Evolutionary conservation across 1,140 invertebrate species (phyloP).

Genomic region (Ceratina australensis): DNA sequence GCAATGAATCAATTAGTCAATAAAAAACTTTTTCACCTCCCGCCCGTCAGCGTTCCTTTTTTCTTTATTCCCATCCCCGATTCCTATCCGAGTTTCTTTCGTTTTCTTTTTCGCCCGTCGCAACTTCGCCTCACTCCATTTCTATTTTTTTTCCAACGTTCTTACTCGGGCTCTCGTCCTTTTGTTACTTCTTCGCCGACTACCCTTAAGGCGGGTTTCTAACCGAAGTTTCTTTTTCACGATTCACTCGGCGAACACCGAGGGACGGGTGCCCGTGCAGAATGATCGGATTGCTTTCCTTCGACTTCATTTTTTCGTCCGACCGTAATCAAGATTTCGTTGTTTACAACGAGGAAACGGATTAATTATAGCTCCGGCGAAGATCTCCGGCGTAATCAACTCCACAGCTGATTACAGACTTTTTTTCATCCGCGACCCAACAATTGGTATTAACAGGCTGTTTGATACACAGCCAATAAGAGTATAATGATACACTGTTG

Average conservation of each 20-base stretch:
- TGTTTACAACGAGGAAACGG: too few species aligned
- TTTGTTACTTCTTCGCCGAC: slow-evolving; percentile 3
- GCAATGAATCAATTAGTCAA: slow-evolving; percentile 43
- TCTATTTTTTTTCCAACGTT: background rate
- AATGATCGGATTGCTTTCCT: slow-evolving; percentile 29
- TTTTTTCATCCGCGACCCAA: too few species aligned
- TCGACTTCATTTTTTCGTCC: background rate
- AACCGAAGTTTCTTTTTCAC: slow-evolving; percentile 2
- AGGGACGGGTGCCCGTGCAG: background rate
- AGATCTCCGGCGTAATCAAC: too few species aligned
- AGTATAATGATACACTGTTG: too few species aligned
- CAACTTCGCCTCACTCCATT: slow-evolving; percentile 16
- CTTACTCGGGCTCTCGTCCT: background rate
- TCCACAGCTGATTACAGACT: too few species aligned
- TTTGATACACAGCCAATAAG: too few species aligned
- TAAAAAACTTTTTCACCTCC: slow-evolving; percentile 19
- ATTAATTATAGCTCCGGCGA: too few species aligned
- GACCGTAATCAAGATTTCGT: too few species aligned
- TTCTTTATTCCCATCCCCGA: background rate
- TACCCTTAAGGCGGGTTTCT: background rate
- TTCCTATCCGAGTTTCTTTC: background rate
- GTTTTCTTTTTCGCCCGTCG: background rate
- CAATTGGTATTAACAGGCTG: too few species aligned
- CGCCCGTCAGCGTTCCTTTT: background rate
- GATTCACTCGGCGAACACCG: background rate